phyloP scores from a whole-genome alignment of 2,113 vertebrate species.

The Platanista minor region DNA sequence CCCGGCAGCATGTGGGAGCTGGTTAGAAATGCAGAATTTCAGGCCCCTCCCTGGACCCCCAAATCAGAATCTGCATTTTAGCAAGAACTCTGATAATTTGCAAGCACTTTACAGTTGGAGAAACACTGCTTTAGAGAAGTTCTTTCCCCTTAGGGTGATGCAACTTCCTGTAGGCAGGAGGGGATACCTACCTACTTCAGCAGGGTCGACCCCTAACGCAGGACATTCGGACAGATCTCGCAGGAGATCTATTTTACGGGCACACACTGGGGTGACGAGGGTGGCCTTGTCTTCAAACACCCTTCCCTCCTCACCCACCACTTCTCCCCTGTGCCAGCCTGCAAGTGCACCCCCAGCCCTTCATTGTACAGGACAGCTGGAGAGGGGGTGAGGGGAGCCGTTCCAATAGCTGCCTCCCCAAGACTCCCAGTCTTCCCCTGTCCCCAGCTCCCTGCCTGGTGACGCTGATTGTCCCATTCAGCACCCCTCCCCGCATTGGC shows the following conservation, averaged over 20 bases:
- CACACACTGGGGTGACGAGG: background rate
- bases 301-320: fast-evolving
- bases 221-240: fast-evolving
- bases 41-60: background rate
- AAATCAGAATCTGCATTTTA: background rate
- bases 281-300: background rate
- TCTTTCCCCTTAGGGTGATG: background rate
- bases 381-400: slow-evolving; percentile 3
- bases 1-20: background rate
- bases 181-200: too few relatives aligned
- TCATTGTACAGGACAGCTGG: slow-evolving; percentile 61
- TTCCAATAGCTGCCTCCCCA: slow-evolving; percentile 13
- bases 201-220: background rate
- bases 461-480: slow-evolving; percentile 73
- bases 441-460: slow-evolving; percentile 52
- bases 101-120: background rate
- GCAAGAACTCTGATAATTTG: background rate
- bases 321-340: background rate
- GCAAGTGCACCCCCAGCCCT: background rate
- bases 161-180: background rate
- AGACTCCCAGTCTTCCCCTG: background rate
- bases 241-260: background rate
- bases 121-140: background rate
- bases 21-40: background rate
- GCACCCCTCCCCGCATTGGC: slow-evolving; percentile 49